Evolutionary conservation across 2,113 vertebrate genomes (phyloP), one percentile per base, ranked within the genome.

Genomic region (Halichoerus grypus): DNA sequence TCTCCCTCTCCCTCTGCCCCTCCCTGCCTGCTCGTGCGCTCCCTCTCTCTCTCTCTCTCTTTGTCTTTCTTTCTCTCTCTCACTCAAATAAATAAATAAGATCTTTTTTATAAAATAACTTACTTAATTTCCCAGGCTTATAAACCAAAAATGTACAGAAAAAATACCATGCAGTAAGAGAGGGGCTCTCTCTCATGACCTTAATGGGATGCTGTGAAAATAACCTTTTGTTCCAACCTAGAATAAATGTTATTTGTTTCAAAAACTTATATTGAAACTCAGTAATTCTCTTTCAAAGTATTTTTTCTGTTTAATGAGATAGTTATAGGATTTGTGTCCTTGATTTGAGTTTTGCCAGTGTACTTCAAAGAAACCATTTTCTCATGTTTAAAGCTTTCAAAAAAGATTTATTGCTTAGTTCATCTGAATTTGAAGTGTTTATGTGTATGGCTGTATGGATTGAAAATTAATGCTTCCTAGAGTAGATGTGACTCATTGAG

Each of bases 191-290:
- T 63, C 57, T 80, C 16, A 22, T 90, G 61, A 53, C 39, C 80
- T 55, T 86, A 89, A 33, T 69, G 36, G 7, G 11, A 55, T 71
- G 31, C 9, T 80, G 4, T 90, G 72, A 84, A 88, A 89, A 82
- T 96, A 67, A 67, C 33, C 26, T 46, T 22, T 77, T 71, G 46
- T 36, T 72, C 65, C n/a, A 74, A 77, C 46, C 26, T 77, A 69
- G 1, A 91, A 57, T 79, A 81, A 77, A 79, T 90, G 42, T n/a
- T 76, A 57, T 31, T 76, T 85, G 26, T 88, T 88, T 89, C 19
- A 77, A 71, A 71, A 88, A 39, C 71, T 91, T 91, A 92, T 31
- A 63, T 96, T 49, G 22, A 92, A 76, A 96, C 83, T 91, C 59
- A 91, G 67, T 82, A 77, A 42, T 59, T 69, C 18, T 77, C 83